phyloP scores from a whole-genome alignment of 2,888 invertebrate species.

The Melinopterus prodromus region DNA sequence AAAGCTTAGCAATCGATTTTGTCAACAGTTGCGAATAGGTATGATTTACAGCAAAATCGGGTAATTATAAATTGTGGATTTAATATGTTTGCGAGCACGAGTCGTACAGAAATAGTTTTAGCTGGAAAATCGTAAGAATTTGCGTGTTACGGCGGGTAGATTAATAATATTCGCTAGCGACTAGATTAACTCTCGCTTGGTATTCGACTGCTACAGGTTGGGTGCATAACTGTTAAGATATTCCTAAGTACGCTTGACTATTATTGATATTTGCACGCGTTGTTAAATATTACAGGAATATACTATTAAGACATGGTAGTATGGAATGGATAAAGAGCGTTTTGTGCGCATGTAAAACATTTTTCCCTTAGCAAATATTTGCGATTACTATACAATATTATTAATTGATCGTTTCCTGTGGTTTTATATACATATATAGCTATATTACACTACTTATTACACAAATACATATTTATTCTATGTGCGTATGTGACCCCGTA shows the following conservation, averaged over 20 bases:
- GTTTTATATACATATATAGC: no score
- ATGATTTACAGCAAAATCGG: background rate
- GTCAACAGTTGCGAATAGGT: background rate
- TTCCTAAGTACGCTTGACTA: background rate
- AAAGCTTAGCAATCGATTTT: background rate
- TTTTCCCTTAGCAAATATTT: background rate
- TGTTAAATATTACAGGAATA: background rate
- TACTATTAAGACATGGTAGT: background rate
- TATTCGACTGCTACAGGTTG: background rate
- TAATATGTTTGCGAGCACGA: background rate
- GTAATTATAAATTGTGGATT: background rate
- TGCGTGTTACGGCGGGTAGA: background rate
- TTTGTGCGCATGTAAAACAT: background rate
- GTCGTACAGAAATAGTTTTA: background rate
- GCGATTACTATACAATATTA: no score
- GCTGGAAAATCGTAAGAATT: background rate
- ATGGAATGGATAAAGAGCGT: background rate
- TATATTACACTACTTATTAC: no score
- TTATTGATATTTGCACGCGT: background rate
- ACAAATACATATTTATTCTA: no score
- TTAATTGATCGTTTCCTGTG: no score
- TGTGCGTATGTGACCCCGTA: no score
- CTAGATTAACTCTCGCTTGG: background rate
- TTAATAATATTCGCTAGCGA: background rate
- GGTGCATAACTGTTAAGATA: background rate